Conservation (phyloP, 1,140 invertebrate genomes). For the Drosophila athabasca region DNA sequence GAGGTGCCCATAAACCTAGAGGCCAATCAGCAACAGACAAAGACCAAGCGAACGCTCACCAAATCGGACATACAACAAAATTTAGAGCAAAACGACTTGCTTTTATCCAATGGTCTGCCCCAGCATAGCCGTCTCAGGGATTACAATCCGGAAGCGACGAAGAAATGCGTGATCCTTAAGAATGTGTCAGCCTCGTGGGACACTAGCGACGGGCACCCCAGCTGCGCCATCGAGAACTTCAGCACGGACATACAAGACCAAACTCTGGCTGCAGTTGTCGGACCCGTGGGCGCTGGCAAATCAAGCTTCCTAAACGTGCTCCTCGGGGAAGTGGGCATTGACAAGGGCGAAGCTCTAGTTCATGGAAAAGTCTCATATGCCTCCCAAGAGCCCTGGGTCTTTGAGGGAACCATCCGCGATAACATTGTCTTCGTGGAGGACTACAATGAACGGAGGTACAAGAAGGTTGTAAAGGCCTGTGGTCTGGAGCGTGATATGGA, state of each 20-base stretch:
- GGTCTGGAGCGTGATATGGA: constrained; percentile 89
- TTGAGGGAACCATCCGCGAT: constrained; percentile 87
- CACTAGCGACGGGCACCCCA: constrained; percentile 47
- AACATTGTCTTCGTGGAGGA: constrained; percentile 93
- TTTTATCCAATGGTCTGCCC: constrained; percentile 40
- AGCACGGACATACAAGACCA: constrained; percentile 86
- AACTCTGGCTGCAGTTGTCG: constrained; percentile 89
- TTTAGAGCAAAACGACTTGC: constrained; percentile 52
- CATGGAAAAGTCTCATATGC: constrained; percentile 90
- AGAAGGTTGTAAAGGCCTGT: constrained; percentile 86
- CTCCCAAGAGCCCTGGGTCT: constrained; percentile 91
- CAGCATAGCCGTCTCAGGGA: constrained; percentile 54
- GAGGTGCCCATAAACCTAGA: constrained; percentile 56
- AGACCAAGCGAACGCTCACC: constrained; percentile 46
- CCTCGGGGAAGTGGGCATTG: constrained; percentile 88
- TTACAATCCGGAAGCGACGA: constrained; percentile 63
- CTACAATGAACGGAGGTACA: constrained; percentile 86
- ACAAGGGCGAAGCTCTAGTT: constrained; percentile 85
- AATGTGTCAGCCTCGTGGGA: constrained; percentile 86
- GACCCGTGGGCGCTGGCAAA: constrained; percentile 92
- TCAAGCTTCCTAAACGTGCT: constrained; percentile 90
- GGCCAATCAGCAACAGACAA: constrained; percentile 34
- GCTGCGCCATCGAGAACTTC: constrained; percentile 84
- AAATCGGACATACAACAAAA: constrained; percentile 53
- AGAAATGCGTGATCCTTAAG: constrained; percentile 83